These are phyloP conservation scores for Cladorhizidae sp. DNA, from an alignment of 37 sponge, comb jelly and placozoan genomes.

Conservation along the genomic window DNA sequence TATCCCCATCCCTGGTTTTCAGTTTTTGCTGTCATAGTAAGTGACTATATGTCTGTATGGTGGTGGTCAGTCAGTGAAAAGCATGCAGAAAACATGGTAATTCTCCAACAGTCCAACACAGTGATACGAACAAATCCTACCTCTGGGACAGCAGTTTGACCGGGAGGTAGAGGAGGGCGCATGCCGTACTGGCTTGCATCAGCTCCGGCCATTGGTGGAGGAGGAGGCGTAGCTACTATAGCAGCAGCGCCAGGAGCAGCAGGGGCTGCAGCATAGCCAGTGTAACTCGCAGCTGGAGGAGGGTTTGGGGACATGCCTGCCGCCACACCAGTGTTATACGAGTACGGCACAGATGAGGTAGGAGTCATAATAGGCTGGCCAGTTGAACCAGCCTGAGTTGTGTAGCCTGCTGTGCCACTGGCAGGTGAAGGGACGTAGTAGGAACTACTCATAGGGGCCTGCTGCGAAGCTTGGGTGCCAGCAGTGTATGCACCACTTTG, in stretches of 20 bases:
- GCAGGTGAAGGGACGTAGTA: not conserved
- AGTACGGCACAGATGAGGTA: not conserved
- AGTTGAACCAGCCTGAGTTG: not conserved
- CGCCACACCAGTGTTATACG: not conserved
- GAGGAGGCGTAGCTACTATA: conserved; percentile 13
- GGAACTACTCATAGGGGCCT: not conserved
- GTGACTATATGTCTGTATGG: not conserved
- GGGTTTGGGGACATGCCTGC: conserved; percentile 3
- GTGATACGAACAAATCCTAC: no score
- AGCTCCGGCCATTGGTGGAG: conserved; percentile 1
- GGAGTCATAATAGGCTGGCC: not conserved
- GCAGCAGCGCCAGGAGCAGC: not conserved
- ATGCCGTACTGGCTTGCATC: not conserved
- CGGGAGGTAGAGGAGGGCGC: conserved; percentile 3
- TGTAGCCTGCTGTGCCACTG: not conserved
- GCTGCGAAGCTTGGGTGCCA: not conserved
- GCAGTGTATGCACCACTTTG: not conserved
- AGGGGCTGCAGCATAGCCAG: conserved; percentile 12
- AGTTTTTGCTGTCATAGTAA: not conserved
- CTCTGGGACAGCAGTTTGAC: no score
- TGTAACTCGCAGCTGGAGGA: not conserved
- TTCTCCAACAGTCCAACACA: no score
- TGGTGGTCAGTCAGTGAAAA: not conserved
- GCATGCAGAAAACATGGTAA: not conserved
- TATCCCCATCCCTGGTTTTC: not conserved